These are phyloP conservation scores for Athalia rosae DNA, from an alignment of 2,888 invertebrate genomes.

Conservation along the genomic window DNA sequence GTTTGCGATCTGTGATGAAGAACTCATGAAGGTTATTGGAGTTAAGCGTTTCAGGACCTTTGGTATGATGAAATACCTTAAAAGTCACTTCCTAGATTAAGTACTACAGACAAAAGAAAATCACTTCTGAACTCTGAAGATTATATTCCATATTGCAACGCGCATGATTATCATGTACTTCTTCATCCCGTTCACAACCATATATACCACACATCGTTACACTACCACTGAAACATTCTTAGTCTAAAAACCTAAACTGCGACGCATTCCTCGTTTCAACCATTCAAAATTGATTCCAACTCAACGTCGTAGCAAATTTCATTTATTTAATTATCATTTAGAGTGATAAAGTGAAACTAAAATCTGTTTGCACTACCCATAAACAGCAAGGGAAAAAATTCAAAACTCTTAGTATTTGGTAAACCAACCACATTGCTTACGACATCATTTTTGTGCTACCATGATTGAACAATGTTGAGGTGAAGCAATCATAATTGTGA, in stretches of 20 bases:
- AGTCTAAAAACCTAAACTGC: background rate
- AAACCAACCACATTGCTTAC: too few relatives aligned
- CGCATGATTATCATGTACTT: constrained; percentile 38
- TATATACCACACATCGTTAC: background rate
- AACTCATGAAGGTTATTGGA: constrained; percentile 91
- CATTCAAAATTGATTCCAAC: too few relatives aligned
- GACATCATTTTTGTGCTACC: background rate
- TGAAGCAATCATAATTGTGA: background rate
- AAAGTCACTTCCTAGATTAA: constrained; percentile 88
- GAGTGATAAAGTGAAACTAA: too few relatives aligned
- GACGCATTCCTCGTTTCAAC: too few relatives aligned
- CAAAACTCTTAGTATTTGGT: too few relatives aligned
- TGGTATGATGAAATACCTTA: constrained; percentile 98
- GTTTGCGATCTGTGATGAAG: constrained; percentile 95
- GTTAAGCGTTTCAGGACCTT: constrained; percentile 95
- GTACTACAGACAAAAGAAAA: constrained; percentile 50
- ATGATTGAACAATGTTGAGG: background rate
- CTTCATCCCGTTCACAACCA: constrained; percentile 37
- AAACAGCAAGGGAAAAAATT: too few relatives aligned
- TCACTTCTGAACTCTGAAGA: constrained; percentile 47
- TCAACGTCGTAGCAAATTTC: too few relatives aligned
- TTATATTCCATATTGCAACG: constrained; percentile 53
- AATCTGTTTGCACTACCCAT: too few relatives aligned
- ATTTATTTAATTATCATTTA: too few relatives aligned
- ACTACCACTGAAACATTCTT: background rate